Evolutionary conservation across 2,888 invertebrate species (phyloP), one percentile per base, ranked within the genome.

Genomic region (Phalera bucephala): DNA sequence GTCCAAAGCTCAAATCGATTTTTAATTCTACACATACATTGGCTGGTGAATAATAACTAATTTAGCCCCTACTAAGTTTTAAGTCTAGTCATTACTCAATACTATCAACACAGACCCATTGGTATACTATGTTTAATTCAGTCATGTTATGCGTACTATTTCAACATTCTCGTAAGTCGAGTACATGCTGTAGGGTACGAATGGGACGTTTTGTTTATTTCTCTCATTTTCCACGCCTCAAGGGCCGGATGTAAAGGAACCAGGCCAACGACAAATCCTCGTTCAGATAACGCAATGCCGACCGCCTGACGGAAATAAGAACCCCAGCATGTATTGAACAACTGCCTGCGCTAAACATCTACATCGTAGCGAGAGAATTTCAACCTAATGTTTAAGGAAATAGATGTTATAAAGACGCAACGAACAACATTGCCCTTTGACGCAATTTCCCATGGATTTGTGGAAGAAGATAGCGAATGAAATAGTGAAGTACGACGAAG

Each of bases 201-300:
- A n/a, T n/a, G n/a, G n/a, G 31, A 15, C 19, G 36, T 46, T 54
- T 55, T 60, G 50, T 68, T 68, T 65, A 60, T 58, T 53, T 38
- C 45, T 20, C 19, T 45, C 39, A 46, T 59, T 52, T 52, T 42
- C 41, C 45, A 44, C 44, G 43, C 34, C 43, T 42, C 45, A 41
- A 53, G 45, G 41, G 56, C 59, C 57, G 62, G 67, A 61, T 52
- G 55, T 40, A 39, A 52, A 54, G 52, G 53, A 45, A 53, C 53
- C 46, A 47, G 39, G 52, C 53, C 53, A 64, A 63, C 65, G 63
- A 68, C 64, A 65, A 72, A 64, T 64, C 57, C 63, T 50, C 44
- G 41, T 40, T 38, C 43, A 55, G 64, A 66, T 63, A 65, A 53
- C 50, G 52, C 54, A 47, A 49, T 55, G 50, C 40, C 53, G 45